Conservation (phyloP, 2,888 invertebrate species). For the Aelia acuminata region DNA sequence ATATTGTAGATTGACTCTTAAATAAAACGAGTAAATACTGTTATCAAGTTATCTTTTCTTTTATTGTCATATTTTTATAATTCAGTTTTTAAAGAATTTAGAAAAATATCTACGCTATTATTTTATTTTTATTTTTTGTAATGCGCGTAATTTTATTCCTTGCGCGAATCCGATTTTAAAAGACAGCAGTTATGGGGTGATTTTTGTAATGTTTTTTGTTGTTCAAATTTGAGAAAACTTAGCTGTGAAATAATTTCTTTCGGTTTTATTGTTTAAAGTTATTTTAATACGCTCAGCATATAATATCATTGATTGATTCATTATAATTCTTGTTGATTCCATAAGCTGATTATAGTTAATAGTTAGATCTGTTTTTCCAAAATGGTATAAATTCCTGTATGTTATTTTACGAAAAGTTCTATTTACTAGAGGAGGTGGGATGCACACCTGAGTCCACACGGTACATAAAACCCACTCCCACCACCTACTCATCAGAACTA, state of each 20-base stretch:
- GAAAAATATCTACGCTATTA: neutral
- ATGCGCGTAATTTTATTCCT: neutral
- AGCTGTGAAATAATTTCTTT: neutral
- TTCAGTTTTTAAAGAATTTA: neutral
- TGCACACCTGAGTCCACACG: too few relatives aligned
- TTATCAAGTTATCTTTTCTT: neutral
- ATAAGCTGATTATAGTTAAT: neutral
- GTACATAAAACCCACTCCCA: too few relatives aligned
- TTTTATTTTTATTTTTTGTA: too few relatives aligned
- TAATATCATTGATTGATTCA: too few relatives aligned
- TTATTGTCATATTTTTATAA: neutral
- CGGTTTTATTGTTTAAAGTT: too few relatives aligned
- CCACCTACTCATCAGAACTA: too few relatives aligned
- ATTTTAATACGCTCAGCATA: too few relatives aligned
- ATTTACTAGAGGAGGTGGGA: too few relatives aligned
- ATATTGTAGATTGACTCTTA: neutral
- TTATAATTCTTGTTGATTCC: too few relatives aligned
- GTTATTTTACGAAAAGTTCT: neutral
- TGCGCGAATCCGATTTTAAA: neutral
- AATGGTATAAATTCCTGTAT: neutral
- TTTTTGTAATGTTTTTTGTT: neutral
- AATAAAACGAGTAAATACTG: neutral
- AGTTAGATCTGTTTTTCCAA: neutral
- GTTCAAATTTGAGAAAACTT: neutral
- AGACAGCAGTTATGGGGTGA: neutral